Conservation (phyloP, 1,140 invertebrate genomes). For the Caenorhabditis inopinata region DNA sequence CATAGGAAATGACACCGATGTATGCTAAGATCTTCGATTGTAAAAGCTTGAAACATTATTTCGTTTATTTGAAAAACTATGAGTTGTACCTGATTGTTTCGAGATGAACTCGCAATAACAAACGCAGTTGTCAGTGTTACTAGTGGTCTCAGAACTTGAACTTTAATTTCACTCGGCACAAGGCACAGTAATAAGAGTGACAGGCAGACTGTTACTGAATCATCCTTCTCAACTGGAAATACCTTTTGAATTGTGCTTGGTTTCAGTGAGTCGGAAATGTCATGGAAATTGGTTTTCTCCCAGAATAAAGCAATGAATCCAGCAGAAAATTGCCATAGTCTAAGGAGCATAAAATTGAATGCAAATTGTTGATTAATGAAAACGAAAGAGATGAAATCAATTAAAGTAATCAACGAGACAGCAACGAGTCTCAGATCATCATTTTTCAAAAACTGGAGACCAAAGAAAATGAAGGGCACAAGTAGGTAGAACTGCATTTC, state of each 20-base stretch:
- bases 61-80: background rate
- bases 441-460: background rate
- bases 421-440: background rate
- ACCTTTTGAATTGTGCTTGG: background rate
- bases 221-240: background rate
- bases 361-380: constrained; percentile 27
- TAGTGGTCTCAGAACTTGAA: background rate
- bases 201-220: background rate
- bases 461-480: constrained; percentile 34
- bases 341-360: constrained; percentile 20
- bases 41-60: background rate
- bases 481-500: constrained; percentile 41
- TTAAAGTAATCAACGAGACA: background rate
- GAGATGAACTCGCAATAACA: background rate
- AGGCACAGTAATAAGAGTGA: background rate
- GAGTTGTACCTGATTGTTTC: background rate
- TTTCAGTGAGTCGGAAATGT: background rate
- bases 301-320: constrained; percentile 26
- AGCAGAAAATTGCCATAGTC: constrained; percentile 30
- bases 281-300: background rate
- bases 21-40: background rate
- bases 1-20: constrained; percentile 33
- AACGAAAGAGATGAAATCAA: background rate
- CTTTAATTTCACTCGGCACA: background rate
- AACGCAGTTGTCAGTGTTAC: background rate